These are phyloP conservation scores for Xenus cinereus DNA, from an alignment of 2,113 vertebrate species.

Conservation along the genomic window DNA sequence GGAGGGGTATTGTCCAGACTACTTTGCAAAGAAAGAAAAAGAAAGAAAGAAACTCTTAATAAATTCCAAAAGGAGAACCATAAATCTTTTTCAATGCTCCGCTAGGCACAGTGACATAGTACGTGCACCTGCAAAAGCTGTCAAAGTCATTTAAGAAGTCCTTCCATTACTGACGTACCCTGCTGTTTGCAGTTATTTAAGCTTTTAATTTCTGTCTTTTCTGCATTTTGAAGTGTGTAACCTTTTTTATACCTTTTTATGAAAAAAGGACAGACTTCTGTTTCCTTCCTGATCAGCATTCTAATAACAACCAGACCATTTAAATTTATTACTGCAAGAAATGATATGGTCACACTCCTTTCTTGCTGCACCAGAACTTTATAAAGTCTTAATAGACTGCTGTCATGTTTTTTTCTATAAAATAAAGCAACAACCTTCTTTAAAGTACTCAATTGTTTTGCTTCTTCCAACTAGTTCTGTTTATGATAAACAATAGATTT, in stretches of 20 bases:
- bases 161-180: constrained; percentile 31
- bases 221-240: constrained; percentile 56
- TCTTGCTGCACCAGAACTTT: constrained; percentile 20
- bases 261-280: constrained; percentile 77
- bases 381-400: constrained; percentile 43
- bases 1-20: constrained; percentile 69
- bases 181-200: constrained; percentile 59
- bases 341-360: not conserved
- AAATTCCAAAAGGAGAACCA: constrained; percentile 82
- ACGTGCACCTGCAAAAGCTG: constrained; percentile 79
- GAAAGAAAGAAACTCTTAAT: constrained; percentile 81
- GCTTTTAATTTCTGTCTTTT: constrained; percentile 69
- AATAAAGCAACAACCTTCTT: not conserved
- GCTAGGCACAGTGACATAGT: constrained; percentile 57
- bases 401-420: not conserved
- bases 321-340: constrained; percentile 28
- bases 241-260: constrained; percentile 70
- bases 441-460: not conserved
- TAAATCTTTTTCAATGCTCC: constrained; percentile 78
- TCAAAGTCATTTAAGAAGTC: constrained; percentile 48
- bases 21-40: constrained; percentile 56
- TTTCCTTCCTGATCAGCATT: constrained; percentile 73
- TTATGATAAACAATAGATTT: not conserved
- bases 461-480: not conserved
- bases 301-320: constrained; percentile 56